These are phyloP conservation scores for Glyphotaelius pellucidus DNA, from an alignment of 2,888 invertebrate species.

Conservation along the genomic window DNA sequence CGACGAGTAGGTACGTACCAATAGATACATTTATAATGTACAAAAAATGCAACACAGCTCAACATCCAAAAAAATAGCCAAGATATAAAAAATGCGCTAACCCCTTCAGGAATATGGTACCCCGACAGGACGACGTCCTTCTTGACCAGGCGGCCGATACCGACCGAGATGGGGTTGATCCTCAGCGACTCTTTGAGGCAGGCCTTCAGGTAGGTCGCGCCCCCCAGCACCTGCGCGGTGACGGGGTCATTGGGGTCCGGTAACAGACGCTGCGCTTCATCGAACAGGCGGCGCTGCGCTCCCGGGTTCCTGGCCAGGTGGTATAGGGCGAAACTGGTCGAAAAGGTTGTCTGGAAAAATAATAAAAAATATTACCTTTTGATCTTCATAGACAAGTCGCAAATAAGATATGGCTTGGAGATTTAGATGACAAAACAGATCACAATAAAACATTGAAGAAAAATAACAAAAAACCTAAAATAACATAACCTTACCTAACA, in stretches of 20 bases:
- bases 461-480: too few relatives aligned
- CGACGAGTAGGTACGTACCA: too few relatives aligned
- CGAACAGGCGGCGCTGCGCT: constrained; percentile 82
- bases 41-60: too few relatives aligned
- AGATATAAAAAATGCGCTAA: constrained; percentile 69
- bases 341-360: constrained; percentile 84
- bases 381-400: neutral
- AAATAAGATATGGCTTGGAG: constrained; percentile 32
- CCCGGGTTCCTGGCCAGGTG: constrained; percentile 84
- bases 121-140: constrained; percentile 84
- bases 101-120: constrained; percentile 86
- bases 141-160: constrained; percentile 86
- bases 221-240: constrained; percentile 77
- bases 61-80: too few relatives aligned
- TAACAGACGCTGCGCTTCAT: constrained; percentile 80
- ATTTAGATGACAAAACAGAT: neutral
- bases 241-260: constrained; percentile 75
- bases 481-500: too few relatives aligned
- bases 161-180: constrained; percentile 89
- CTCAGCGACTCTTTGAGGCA: constrained; percentile 91
- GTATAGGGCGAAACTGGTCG: constrained; percentile 87
- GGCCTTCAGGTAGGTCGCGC: constrained; percentile 86
- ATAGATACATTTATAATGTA: too few relatives aligned
- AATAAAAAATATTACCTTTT: neutral
- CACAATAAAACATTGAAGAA: too few relatives aligned